Base-by-base conservation (phyloP, 2,113 vertebrate species). In the Scartelaos histophorus region DNA sequence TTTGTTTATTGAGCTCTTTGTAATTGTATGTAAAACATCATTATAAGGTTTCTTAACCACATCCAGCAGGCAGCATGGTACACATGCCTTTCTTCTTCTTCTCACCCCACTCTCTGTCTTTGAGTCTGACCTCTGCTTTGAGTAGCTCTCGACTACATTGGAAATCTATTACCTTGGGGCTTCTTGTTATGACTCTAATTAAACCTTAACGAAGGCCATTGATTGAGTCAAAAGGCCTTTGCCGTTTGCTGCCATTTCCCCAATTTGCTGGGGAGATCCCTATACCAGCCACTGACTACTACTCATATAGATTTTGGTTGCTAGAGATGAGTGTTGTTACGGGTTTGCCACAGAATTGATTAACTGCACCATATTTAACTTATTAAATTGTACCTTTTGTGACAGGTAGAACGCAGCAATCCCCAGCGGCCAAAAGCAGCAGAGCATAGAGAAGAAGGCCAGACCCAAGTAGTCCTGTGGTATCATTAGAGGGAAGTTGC, bases 401-500 rank as follows among this genome's bases (percentile, higher is more conserved):
- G 95, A 95, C 67, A 97, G 91, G 89, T 95, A 96, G 91, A 97
- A 97, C 46, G 95, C 95, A 3, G 94, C 95, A 0, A 97, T 96
- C 83, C 95, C 96, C 81, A 96, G 86, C 1, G 95, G 95, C 96
- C 95, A 97, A 90, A 97, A 97, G 79, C 95, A 97, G 79, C 95
- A 96, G 57, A 97, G 93, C 95, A 96, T 95, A 46, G 95, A 97
- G 93, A 97, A 97, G 68, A 96, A 95, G 0, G 95, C 95, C 80
- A 97, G 83, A 67, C 95, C 95, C 19, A 97, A 88, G 82, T 97
- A 93, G 88, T 97, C 95, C 66, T 94, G 94, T 56, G 96, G 95
- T 71, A 95, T 92, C 87, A 94, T 92, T 13, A 94, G 90, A 7
- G 95, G 92, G 78, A 95, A 95, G 89, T 93, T 91, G 73, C 81